Conservation (phyloP, 2,888 invertebrate genomes). For the Idaea aversata region DNA sequence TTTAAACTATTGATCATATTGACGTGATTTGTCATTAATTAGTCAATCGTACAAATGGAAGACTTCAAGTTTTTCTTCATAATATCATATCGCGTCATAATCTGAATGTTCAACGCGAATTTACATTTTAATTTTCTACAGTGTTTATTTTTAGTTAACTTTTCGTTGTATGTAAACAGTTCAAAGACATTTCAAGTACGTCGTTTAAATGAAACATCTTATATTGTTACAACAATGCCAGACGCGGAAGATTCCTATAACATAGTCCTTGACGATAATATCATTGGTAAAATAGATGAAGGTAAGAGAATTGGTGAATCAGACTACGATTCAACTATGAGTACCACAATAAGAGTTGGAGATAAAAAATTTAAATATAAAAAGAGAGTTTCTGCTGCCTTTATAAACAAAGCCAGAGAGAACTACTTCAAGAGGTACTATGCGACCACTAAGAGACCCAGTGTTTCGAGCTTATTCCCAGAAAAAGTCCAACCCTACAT, state of each 20-base stretch:
- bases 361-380: constrained; percentile 35
- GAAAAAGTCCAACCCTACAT: constrained; percentile 11
- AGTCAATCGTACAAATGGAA: neutral
- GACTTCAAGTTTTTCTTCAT: neutral
- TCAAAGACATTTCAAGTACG: constrained; percentile 63
- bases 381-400: constrained; percentile 37
- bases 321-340: constrained; percentile 13
- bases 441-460: constrained; percentile 37
- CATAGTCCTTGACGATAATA: constrained; percentile 14
- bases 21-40: neutral
- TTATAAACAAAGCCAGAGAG: constrained; percentile 56
- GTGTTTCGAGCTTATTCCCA: constrained; percentile 18
- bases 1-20: no score
- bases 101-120: neutral
- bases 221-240: constrained; percentile 56
- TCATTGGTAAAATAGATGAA: constrained; percentile 12
- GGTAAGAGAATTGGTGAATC: constrained; percentile 20
- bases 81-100: neutral
- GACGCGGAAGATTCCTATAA: constrained; percentile 41
- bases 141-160: constrained; percentile 42
- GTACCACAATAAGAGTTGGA: constrained; percentile 35
- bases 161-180: constrained; percentile 41
- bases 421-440: constrained; percentile 57
- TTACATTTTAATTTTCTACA: constrained; percentile 31
- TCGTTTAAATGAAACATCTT: constrained; percentile 58